phyloP scores from a whole-genome alignment of 2,113 vertebrate genomes.

The Ochotona curzoniae region DNA sequence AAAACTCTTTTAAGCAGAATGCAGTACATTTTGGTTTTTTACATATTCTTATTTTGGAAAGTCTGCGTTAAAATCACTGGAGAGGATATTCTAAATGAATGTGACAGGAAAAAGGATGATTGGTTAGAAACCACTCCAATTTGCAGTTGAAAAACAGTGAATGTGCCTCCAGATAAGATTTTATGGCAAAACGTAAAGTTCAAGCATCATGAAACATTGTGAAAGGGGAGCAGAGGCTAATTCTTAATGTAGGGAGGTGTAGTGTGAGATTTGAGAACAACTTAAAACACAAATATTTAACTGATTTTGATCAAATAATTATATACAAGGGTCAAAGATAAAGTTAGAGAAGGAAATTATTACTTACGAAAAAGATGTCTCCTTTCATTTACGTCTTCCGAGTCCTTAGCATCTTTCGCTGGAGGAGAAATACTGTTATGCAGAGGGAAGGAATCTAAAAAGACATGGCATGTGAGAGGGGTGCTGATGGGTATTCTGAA shows the following conservation, averaged over 20 bases:
- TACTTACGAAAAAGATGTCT: too few relatives aligned
- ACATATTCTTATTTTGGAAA: background rate
- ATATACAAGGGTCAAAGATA: background rate
- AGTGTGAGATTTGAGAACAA: background rate
- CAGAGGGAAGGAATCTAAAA: background rate
- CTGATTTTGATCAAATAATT: background rate
- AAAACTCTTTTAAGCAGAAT: background rate
- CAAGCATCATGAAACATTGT: background rate
- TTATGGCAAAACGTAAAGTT: background rate
- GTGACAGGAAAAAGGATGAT: background rate
- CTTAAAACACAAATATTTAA: background rate
- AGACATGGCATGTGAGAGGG: accelerated
- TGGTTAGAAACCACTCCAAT: background rate
- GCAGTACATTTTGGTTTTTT: background rate
- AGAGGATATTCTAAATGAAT: background rate
- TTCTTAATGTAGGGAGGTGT: background rate
- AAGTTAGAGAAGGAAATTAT: background rate
- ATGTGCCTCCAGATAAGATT: background rate
- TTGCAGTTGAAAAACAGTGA: background rate
- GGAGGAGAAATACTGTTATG: background rate
- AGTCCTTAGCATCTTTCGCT: background rate
- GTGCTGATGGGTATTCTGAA: background rate
- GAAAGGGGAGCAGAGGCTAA: background rate
- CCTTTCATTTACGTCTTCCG: background rate
- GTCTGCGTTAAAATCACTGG: background rate